A percentile compares a stretch with the other conserved stretches of the same genome.
Evolutionary conservation across 2,113 vertebrate genomes (phyloP).

Genomic region (Alosa alosa): DNA sequence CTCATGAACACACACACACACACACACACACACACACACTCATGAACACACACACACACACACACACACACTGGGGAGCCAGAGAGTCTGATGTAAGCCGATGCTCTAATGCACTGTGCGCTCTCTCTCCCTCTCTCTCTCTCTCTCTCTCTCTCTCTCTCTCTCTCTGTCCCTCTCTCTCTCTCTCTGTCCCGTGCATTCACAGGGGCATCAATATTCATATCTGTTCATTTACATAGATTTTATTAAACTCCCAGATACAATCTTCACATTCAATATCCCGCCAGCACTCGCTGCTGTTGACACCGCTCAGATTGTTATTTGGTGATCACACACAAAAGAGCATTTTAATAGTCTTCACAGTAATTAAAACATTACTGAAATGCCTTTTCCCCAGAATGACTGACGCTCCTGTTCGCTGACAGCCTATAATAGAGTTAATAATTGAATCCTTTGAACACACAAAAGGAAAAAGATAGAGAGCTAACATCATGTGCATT

Average conservation of each 20-base stretch:
- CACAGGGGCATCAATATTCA: constrained; percentile 4
- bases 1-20: neutral
- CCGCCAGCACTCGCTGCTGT: neutral
- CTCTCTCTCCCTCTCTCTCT: neutral
- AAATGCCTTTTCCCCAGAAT: neutral
- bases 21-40: neutral
- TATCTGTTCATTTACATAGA: constrained; percentile 27
- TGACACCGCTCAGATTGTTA: constrained; percentile 13
- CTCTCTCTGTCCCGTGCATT: neutral
- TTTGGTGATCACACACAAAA: neutral
- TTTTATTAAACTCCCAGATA: constrained; percentile 27
- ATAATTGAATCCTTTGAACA: neutral
- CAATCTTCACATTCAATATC: constrained; percentile 30
- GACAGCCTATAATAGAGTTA: neutral
- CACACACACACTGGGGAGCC: constrained; percentile 8
- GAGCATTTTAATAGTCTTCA: neutral
- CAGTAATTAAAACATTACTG: constrained; percentile 7
- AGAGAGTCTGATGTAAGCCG: constrained; percentile 10
- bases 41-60: neutral
- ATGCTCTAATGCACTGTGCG: neutral
- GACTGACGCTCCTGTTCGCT: neutral
- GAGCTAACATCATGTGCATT: neutral
- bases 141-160: neutral
- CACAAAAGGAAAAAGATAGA: neutral
- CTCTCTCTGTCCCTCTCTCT: neutral